A percentile compares a stretch with the other conserved stretches of the same genome.
These are phyloP conservation scores for Lepidurus couesii DNA, from an alignment of 1,140 invertebrate species.

Conservation along the genomic window DNA sequence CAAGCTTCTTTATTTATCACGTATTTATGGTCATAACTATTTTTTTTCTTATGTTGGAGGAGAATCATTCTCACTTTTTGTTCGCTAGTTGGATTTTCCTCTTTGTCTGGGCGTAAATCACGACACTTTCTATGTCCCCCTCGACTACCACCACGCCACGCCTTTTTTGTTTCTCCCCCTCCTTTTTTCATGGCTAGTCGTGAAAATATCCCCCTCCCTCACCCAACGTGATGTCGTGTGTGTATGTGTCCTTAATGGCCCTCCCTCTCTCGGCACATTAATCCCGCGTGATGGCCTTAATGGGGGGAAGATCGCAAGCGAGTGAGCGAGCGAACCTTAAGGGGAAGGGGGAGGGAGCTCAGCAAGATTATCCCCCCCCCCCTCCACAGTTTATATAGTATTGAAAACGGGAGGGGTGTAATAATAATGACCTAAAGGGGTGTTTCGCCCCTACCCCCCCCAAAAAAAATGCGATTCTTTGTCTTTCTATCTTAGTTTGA, in stretches of 20 bases:
- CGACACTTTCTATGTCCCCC: slow-evolving; percentile 14
- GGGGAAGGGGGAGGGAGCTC: neutral
- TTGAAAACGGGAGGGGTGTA: no score
- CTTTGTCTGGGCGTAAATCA: slow-evolving; percentile 13
- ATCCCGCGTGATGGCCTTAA: slow-evolving; percentile 20
- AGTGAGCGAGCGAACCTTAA: neutral
- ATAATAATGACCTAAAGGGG: no score
- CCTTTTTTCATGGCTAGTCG: slow-evolving; percentile 15
- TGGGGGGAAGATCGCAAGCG: slow-evolving; percentile 5
- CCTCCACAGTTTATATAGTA: neutral
- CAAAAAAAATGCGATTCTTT: neutral
- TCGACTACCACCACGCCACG: neutral
- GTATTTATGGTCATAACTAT: slow-evolving; percentile 17
- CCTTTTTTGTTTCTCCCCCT: neutral
- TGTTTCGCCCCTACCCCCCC: neutral
- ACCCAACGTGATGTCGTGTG: slow-evolving; percentile 9
- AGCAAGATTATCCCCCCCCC: slow-evolving; percentile 4
- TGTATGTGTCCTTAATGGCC: slow-evolving; percentile 13
- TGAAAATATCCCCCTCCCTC: neutral
- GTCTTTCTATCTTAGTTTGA: neutral
- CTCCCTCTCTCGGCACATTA: slow-evolving; percentile 20
- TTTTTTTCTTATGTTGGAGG: neutral
- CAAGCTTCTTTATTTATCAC: slow-evolving; percentile 4
- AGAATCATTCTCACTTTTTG: slow-evolving; percentile 15
- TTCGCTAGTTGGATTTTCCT: slow-evolving; percentile 14